phyloP scores from a whole-genome alignment of 2,113 vertebrate genomes.

The Serinus canaria region DNA sequence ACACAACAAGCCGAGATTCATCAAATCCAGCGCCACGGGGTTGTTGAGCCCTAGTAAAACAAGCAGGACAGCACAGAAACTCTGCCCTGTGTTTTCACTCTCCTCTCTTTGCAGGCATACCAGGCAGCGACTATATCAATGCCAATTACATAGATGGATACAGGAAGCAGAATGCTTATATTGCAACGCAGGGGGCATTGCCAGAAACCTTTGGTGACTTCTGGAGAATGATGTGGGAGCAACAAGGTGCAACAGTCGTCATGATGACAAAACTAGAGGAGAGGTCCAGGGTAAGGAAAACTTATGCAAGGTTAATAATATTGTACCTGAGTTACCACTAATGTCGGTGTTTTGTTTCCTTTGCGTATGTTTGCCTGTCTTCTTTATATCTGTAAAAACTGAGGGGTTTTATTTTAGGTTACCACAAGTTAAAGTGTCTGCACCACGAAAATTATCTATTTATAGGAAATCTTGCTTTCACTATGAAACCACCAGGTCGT shows the following conservation, averaged over 20 bases:
- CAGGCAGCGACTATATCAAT: constrained; percentile 97
- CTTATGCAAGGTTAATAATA: neutral
- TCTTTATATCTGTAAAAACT: neutral
- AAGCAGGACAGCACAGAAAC: neutral
- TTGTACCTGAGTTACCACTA: neutral
- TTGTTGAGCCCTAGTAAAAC: neutral
- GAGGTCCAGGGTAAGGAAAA: constrained; percentile 88
- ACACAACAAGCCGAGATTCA: neutral
- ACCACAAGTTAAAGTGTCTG: rapidly evolving
- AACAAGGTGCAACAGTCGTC: constrained; percentile 92
- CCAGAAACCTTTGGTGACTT: constrained; percentile 99
- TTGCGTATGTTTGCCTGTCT: neutral
- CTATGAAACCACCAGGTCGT: neutral
- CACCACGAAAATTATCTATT: neutral
- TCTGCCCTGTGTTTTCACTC: neutral
- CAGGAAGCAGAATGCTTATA: constrained; percentile 97
- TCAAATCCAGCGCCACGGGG: neutral
- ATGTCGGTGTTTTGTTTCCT: neutral
- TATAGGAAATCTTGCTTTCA: neutral
- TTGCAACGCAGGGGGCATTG: constrained; percentile 93
- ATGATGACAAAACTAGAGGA: constrained; percentile 99
- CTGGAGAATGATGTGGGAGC: constrained; percentile 99
- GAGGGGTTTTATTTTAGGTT: neutral
- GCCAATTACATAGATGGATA: constrained; percentile 99
- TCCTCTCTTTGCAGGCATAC: constrained; percentile 83